Evolutionary conservation across 64 coral and sea anemone genomes (phyloP), one percentile per base, ranked within the genome.

Genomic region (Exaiptasia diaphana): DNA sequence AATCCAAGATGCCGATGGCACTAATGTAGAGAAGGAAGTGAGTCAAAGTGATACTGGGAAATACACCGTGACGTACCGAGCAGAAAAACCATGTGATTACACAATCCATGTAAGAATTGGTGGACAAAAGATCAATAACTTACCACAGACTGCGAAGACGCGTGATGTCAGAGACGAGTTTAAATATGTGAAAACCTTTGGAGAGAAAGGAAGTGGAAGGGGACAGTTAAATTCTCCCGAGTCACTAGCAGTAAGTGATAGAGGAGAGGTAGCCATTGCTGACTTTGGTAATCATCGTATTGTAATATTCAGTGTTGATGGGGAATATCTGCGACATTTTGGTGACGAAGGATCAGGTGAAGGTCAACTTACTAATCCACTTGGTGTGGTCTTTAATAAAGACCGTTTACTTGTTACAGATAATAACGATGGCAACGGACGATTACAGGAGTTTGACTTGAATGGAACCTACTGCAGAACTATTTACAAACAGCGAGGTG

Each of bases 301-400:
- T 0, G 8, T 30, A 1, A 23, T 83, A 40, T 83, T 59, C 26
- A 40, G 27, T 38, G 5, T 28, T 20, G 4, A 73, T 11, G 49
- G 81, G 7, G 32, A 72, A 6, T 68, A 72, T 22, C 35, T 73
- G 11, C 6, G 50, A 31, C 28, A 45, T 4, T 83, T 83, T 83
- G 44, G 45, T 10, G 2, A 30, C 12, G 27, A 12, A 62, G 58
- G 58, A 62, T 34, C 17, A 61, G n/a, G 2, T 18, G 55, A 44
- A 15, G 30, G 23, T 50, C 37, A 18, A 30, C 38, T 83, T 45
- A 38, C 20, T 23, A 10, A 9, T 1, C 81, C 81, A 0, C 3
- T 11, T 13, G 38, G 64, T 21, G 81, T 67, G 0, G 81, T 53
- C 13, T 71, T 59, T 36, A 34, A 10, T 30, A 0, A 23, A 15